Conservation (phyloP, 2,888 invertebrate genomes). For the Dicyrtoma fusca region DNA sequence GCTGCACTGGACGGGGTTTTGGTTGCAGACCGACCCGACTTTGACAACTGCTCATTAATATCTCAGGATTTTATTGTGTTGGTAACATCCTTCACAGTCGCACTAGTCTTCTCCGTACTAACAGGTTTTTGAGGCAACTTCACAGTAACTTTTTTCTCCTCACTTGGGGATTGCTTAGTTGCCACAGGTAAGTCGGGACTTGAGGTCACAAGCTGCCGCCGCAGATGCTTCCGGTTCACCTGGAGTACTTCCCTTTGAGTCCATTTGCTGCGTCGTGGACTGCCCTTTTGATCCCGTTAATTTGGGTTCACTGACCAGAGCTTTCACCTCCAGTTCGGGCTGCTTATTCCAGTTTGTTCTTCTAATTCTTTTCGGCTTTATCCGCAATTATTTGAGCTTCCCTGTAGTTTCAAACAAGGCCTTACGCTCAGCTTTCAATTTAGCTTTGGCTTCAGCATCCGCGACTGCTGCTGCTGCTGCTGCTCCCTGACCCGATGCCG, state of each 20-base stretch:
- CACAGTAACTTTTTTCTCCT: too few relatives aligned
- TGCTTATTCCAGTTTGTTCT: slow-evolving; percentile 7
- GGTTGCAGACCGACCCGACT: not conserved
- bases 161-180: too few relatives aligned
- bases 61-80: not conserved
- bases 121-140: not conserved
- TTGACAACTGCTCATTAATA: not conserved
- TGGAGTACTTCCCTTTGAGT: not conserved
- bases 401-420: slow-evolving; percentile 16
- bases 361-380: slow-evolving; percentile 22
- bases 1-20: not conserved
- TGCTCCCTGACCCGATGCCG: too few relatives aligned
- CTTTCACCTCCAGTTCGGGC: not conserved
- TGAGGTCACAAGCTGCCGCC: not conserved
- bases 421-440: slow-evolving; percentile 19
- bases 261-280: not conserved
- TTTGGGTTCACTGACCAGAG: not conserved
- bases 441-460: slow-evolving; percentile 7
- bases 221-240: not conserved
- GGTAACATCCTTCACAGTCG: not conserved
- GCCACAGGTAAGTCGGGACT: too few relatives aligned
- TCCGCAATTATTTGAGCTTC: slow-evolving; percentile 23
- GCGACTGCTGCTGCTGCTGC: too few relatives aligned
- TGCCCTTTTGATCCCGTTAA: not conserved
- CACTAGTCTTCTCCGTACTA: not conserved